Conservation (phyloP, 2,888 invertebrate species). For the Drosophila suboccidentalis region DNA sequence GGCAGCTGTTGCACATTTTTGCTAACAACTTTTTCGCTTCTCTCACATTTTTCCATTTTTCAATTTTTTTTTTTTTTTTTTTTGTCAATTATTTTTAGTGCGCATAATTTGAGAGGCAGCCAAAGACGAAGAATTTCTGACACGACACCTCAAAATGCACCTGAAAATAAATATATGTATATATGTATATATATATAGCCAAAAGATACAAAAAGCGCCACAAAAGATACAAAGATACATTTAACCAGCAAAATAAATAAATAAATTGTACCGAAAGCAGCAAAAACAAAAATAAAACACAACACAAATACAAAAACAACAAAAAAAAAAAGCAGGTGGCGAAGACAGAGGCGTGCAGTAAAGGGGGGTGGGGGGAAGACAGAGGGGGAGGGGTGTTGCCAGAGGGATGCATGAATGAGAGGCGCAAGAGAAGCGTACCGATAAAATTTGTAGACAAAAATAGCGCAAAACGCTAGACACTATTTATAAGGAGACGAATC, state of each 20-base stretch:
- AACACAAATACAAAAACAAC: constrained; percentile 22
- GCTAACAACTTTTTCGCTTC: no score
- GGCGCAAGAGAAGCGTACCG: constrained; percentile 72
- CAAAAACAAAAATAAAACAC: constrained; percentile 30
- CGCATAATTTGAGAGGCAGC: constrained; percentile 74
- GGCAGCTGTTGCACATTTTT: constrained; percentile 38
- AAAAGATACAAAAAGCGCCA: constrained; percentile 18
- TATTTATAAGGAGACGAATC: constrained; percentile 75
- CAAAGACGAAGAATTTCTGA: constrained; percentile 66
- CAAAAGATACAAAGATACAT: constrained; percentile 11
- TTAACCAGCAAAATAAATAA: constrained; percentile 53
- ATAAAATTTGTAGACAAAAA: constrained; percentile 78
- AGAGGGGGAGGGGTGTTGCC: constrained; percentile 3
- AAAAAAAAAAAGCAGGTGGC: constrained; percentile 55
- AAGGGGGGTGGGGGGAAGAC: not conserved
- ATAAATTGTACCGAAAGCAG: constrained; percentile 18
- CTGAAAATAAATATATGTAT: constrained; percentile 56
- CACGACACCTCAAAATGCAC: constrained; percentile 80
- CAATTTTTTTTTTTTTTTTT: constrained; percentile 23
- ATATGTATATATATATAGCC: constrained; percentile 35
- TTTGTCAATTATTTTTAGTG: constrained; percentile 77
- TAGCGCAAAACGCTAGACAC: constrained; percentile 78
- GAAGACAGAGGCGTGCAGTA: constrained; percentile 12
- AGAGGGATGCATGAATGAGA: constrained; percentile 69
- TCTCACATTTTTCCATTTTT: not conserved